A percentile compares a stretch with the other conserved stretches of the same genome.
phyloP scores from a whole-genome alignment of 2,113 vertebrate species.

The Scopus umbretta region DNA sequence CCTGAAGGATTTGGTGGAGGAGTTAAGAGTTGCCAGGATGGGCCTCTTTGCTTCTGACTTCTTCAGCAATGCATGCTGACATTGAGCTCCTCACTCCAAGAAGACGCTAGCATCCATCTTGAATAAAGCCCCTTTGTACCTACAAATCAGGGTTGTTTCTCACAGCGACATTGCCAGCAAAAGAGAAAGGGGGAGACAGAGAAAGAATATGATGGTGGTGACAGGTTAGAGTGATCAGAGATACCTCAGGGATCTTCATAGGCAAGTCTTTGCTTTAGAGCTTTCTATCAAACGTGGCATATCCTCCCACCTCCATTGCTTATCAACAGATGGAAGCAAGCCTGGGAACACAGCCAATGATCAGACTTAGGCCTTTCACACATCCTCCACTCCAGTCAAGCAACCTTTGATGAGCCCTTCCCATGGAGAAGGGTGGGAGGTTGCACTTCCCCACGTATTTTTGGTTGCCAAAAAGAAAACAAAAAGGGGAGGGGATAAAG shows the following conservation, averaged over 20 bases:
- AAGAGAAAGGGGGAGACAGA: background rate
- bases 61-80: background rate
- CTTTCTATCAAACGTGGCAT: slow-evolving; percentile 54
- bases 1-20: background rate
- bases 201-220: background rate
- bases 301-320: slow-evolving; percentile 39
- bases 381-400: slow-evolving; percentile 43
- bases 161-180: slow-evolving; percentile 4
- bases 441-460: background rate
- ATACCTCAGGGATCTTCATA: slow-evolving; percentile 64
- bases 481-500: background rate
- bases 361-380: slow-evolving; percentile 52
- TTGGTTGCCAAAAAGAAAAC: slow-evolving; percentile 22
- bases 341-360: slow-evolving; percentile 52
- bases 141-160: slow-evolving; percentile 2
- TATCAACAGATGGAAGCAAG: slow-evolving; percentile 59
- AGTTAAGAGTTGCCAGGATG: background rate
- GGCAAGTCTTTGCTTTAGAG: slow-evolving; percentile 50
- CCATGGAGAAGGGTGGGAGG: slow-evolving; percentile 33
- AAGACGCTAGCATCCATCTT: slow-evolving; percentile 4
- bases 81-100: background rate
- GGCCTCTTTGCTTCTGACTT: background rate
- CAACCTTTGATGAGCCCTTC: slow-evolving; percentile 50
- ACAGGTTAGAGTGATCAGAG: slow-evolving; percentile 34
- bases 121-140: background rate